A percentile compares a stretch with the other conserved stretches of the same genome.
Conservation (phyloP, 2,888 invertebrate genomes). For the Sarcophaga carnaria region DNA sequence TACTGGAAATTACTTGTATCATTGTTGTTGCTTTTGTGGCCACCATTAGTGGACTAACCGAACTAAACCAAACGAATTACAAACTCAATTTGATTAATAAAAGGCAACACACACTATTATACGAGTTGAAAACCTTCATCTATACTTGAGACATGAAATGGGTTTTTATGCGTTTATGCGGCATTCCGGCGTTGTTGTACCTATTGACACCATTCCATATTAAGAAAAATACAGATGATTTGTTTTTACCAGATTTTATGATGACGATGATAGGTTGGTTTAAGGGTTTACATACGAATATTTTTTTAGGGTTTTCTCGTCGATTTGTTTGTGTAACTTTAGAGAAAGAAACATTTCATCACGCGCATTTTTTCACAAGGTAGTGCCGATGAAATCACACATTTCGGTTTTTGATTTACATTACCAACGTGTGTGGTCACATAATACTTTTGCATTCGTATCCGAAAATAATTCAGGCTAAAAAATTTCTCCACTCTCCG, state of each 20-base stretch:
- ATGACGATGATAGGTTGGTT: not conserved
- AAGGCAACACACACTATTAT: not conserved
- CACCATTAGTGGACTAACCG: not conserved
- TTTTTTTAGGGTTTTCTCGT: constrained; percentile 17
- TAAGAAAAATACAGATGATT: constrained; percentile 1
- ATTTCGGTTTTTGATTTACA: constrained; percentile 37
- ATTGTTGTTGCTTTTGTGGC: not conserved
- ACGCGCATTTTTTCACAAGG: constrained; percentile 65
- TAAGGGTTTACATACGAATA: constrained; percentile 13
- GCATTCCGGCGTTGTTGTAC: not conserved
- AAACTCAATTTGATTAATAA: not conserved
- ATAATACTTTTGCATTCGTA: constrained; percentile 18
- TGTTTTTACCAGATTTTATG: constrained; percentile 15
- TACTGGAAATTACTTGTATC: constrained; percentile 58
- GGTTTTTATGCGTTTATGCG: not conserved
- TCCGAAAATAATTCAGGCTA: constrained; percentile 32
- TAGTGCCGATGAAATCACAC: constrained; percentile 66
- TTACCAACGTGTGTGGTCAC: constrained; percentile 63
- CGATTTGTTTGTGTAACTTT: not conserved
- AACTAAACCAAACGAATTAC: not conserved
- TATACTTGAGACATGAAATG: not conserved
- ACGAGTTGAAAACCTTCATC: not conserved
- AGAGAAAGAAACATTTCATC: constrained; percentile 48
- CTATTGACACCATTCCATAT: constrained; percentile 39
- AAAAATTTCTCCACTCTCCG: not conserved